These are phyloP conservation scores for Archegozetes longisetosus DNA, from an alignment of 1,140 invertebrate genomes.

Conservation along the genomic window DNA sequence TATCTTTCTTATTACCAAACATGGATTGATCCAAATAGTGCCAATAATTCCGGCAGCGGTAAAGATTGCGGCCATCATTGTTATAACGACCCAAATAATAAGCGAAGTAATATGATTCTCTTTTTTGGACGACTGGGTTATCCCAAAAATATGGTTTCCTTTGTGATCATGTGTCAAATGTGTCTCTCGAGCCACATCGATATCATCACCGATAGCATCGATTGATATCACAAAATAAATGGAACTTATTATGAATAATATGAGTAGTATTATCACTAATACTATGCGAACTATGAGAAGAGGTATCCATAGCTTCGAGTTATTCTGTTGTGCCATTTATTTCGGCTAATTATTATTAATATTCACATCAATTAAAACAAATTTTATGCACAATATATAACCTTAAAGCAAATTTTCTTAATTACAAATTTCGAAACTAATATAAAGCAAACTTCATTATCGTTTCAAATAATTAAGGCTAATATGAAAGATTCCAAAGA, in stretches of 20 bases:
- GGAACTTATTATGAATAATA: conserved; percentile 3
- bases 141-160: neutral
- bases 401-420: no score
- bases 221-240: conserved; percentile 7
- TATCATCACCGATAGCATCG: conserved; percentile 13
- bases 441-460: neutral
- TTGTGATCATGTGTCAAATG: conserved; percentile 2
- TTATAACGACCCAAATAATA: conserved; percentile 11
- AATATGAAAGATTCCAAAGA: no score
- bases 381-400: no score
- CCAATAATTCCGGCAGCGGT: conserved; percentile 8
- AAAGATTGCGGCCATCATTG: conserved; percentile 6
- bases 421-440: neutral
- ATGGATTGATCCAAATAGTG: conserved; percentile 7
- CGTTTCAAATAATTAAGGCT: neutral
- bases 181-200: conserved; percentile 6
- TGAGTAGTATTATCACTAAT: neutral
- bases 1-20: conserved; percentile 12
- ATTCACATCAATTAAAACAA: neutral
- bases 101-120: conserved; percentile 8
- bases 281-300: neutral
- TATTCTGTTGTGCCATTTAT: no score
- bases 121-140: neutral
- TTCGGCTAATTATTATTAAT: no score
- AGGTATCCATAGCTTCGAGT: neutral